Evolutionary conservation across 2,797 vertebrate species (phyloP).

Genomic region (Florisuga fusca): DNA sequence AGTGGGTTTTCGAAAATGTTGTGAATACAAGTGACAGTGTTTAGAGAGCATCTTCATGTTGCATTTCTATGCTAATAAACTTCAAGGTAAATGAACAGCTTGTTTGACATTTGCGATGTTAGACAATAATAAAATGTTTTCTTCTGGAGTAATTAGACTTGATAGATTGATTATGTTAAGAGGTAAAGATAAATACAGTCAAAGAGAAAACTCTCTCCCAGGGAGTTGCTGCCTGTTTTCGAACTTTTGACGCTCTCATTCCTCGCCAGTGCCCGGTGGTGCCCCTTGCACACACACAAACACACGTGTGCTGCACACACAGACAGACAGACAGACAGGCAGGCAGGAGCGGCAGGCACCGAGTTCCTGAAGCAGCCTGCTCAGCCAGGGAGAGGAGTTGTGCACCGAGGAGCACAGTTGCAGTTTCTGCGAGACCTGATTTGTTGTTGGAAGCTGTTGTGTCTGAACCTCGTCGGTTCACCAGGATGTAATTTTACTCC

Average conservation of each 20-base stretch:
- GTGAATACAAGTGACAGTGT: constrained; percentile 44
- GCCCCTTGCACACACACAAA: accelerated
- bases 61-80: constrained; percentile 70
- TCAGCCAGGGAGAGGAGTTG: background rate
- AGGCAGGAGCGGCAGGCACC: accelerated
- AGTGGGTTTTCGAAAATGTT: constrained; percentile 50
- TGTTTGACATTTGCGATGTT: constrained; percentile 64
- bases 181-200: constrained; percentile 50
- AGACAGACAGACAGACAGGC: accelerated
- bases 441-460: constrained; percentile 68
- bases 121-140: constrained; percentile 63
- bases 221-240: background rate
- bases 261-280: background rate
- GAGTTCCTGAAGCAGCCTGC: background rate
- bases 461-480: constrained; percentile 71
- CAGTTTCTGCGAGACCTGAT: constrained; percentile 30
- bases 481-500: constrained; percentile 82
- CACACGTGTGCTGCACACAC: too few relatives aligned
- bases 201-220: background rate
- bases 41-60: constrained; percentile 59
- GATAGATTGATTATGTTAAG: constrained; percentile 41
- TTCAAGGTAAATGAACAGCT: constrained; percentile 64
- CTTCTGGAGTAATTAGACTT: constrained; percentile 65
- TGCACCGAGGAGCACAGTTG: background rate
- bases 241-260: background rate